Percentiles rank a stretch among this genome's conserved stretches.
These are phyloP conservation scores for Rhegmatorhina hoffmannsi DNA, from an alignment of 2,113 vertebrate species.

Conservation along the genomic window DNA sequence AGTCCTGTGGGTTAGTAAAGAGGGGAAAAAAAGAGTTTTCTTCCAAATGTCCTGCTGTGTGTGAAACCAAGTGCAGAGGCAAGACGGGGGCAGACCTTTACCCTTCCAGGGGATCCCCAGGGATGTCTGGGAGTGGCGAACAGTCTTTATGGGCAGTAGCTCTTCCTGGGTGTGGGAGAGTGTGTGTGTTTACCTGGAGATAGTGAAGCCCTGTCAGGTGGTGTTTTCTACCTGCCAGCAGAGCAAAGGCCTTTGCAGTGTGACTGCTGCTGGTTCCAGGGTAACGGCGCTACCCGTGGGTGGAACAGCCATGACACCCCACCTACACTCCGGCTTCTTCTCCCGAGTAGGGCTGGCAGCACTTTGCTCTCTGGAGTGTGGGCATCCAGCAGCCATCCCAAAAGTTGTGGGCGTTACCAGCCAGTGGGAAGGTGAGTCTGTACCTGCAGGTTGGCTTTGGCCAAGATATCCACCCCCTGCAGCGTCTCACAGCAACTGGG, in stretches of 20 bases:
- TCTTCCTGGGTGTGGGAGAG: background rate
- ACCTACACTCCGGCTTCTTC: background rate
- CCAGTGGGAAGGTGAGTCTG: background rate
- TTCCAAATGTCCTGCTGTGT: background rate
- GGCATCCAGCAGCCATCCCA: background rate
- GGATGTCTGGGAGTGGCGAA: background rate
- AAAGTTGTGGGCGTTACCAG: background rate
- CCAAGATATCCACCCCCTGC: fast-evolving
- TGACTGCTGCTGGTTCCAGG: fast-evolving
- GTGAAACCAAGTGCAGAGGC: background rate
- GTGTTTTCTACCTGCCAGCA: background rate
- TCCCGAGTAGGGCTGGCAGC: background rate
- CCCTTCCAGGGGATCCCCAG: background rate
- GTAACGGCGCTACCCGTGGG: background rate
- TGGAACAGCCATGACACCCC: background rate
- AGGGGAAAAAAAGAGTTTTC: fast-evolving
- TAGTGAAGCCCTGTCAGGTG: fast-evolving
- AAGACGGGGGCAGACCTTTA: background rate
- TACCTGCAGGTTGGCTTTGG: background rate
- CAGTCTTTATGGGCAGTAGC: background rate
- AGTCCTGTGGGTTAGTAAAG: background rate
- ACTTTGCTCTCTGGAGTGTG: background rate
- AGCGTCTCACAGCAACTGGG: fast-evolving
- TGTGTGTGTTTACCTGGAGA: background rate
- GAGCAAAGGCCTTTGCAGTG: background rate